Percentiles rank a stretch among this genome's conserved stretches.
Conservation (phyloP, 92 coral and sea anemone genomes). For the Paragorgia papillata region DNA sequence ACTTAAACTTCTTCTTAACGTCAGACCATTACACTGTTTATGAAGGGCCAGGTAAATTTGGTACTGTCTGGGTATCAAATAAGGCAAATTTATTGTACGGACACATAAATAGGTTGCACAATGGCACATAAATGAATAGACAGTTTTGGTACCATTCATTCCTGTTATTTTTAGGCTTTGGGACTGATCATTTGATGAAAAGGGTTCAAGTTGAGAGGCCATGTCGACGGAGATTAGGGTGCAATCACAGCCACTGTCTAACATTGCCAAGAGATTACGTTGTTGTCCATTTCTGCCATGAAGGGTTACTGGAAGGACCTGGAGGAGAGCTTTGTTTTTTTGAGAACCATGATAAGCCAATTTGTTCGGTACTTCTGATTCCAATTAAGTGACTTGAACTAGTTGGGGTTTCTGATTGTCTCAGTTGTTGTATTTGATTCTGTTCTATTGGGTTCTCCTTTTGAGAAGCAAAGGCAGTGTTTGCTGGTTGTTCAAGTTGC, state of each 20-base stretch:
- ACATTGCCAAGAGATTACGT: neutral
- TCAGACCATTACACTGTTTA: neutral
- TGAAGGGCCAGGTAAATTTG: neutral
- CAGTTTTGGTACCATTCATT: neutral
- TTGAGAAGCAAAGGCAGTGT: no score
- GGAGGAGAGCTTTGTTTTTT: neutral
- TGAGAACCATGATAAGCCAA: neutral
- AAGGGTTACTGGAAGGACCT: slow-evolving; percentile 16
- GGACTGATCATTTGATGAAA: neutral
- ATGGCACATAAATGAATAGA: neutral
- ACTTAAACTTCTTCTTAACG: neutral
- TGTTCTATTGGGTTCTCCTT: no score
- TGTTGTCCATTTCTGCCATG: slow-evolving; percentile 7
- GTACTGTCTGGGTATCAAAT: neutral
- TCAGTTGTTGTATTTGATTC: slow-evolving; percentile 1
- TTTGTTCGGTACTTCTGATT: neutral
- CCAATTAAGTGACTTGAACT: neutral
- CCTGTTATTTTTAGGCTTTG: neutral
- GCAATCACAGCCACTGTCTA: slow-evolving; percentile 2
- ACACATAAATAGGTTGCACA: neutral
- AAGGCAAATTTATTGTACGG: neutral
- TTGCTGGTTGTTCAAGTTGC: no score
- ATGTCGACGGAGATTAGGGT: neutral
- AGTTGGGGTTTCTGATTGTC: neutral
- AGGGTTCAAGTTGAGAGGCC: neutral